Conservation (phyloP, 1,140 invertebrate species). For the Yoshiicerus persimilis region DNA sequence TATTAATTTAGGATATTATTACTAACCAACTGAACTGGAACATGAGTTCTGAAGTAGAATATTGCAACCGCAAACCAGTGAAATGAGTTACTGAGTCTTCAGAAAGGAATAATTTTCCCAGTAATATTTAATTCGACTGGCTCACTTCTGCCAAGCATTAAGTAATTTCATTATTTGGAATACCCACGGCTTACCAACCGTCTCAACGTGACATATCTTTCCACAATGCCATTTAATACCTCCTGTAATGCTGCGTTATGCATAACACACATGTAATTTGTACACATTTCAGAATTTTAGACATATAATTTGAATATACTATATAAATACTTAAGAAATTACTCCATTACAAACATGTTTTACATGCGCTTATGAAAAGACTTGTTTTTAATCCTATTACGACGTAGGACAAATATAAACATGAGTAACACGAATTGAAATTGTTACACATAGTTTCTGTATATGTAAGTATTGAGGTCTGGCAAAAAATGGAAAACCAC, state of each 20-base stretch:
- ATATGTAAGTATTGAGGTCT: background rate
- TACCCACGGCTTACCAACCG: background rate
- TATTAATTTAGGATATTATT: background rate
- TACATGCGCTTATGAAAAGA: background rate
- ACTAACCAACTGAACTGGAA: background rate
- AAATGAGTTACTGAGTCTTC: background rate
- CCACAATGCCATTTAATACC: too few species aligned
- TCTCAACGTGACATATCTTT: background rate
- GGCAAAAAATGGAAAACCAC: background rate
- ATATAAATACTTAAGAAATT: background rate
- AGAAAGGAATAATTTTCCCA: background rate
- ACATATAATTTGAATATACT: background rate
- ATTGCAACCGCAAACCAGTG: background rate
- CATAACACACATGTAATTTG: background rate
- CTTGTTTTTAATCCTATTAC: background rate
- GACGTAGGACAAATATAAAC: background rate
- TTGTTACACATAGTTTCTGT: too few species aligned
- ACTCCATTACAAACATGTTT: too few species aligned
- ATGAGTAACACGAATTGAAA: background rate
- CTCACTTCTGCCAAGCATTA: background rate
- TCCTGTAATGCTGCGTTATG: too few species aligned
- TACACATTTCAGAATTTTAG: background rate
- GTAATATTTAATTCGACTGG: background rate
- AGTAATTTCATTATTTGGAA: background rate
- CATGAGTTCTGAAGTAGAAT: background rate